These are phyloP conservation scores for Helostoma temminkii DNA, from an alignment of 2,797 vertebrate genomes.

Conservation along the genomic window DNA sequence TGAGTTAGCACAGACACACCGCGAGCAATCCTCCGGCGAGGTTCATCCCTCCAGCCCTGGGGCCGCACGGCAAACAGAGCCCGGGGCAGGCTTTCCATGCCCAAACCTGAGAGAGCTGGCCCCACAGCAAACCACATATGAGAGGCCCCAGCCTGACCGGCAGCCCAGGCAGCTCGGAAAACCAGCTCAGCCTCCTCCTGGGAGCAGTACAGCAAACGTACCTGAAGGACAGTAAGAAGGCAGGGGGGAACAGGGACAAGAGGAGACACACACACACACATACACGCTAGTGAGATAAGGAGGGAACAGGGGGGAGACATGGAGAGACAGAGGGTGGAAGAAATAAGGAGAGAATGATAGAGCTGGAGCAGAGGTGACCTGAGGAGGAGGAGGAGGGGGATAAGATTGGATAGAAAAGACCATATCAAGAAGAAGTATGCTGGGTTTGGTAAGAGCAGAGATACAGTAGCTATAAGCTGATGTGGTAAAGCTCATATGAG, in stretches of 20 bases:
- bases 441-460: slow-evolving; percentile 46
- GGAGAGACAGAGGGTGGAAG: slow-evolving; percentile 70
- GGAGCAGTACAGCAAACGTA: slow-evolving; percentile 95
- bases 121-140: slow-evolving; percentile 97
- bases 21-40: slow-evolving; percentile 88
- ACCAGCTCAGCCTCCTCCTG: slow-evolving; percentile 93
- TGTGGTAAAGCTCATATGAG: slow-evolving; percentile 66
- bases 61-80: slow-evolving; percentile 93
- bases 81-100: slow-evolving; percentile 87
- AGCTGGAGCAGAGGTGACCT: slow-evolving; percentile 63
- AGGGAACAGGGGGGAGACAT: slow-evolving; percentile 70
- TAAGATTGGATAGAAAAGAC: slow-evolving; percentile 52
- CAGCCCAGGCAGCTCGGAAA: slow-evolving; percentile 90
- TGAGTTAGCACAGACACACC: slow-evolving; percentile 95
- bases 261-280: slow-evolving; percentile 78
- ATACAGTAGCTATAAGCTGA: slow-evolving; percentile 53
- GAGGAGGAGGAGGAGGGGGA: slow-evolving; percentile 30
- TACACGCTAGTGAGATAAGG: slow-evolving; percentile 82
- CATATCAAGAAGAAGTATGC: slow-evolving; percentile 57
- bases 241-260: slow-evolving; percentile 70
- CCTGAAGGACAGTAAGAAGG: slow-evolving; percentile 79
- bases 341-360: slow-evolving; percentile 69
- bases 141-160: slow-evolving; percentile 91
- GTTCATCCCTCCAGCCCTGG: slow-evolving; percentile 93
- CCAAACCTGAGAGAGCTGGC: slow-evolving; percentile 88